phyloP scores from a whole-genome alignment of 2,113 vertebrate species.

The Pristiophorus japonicus region DNA sequence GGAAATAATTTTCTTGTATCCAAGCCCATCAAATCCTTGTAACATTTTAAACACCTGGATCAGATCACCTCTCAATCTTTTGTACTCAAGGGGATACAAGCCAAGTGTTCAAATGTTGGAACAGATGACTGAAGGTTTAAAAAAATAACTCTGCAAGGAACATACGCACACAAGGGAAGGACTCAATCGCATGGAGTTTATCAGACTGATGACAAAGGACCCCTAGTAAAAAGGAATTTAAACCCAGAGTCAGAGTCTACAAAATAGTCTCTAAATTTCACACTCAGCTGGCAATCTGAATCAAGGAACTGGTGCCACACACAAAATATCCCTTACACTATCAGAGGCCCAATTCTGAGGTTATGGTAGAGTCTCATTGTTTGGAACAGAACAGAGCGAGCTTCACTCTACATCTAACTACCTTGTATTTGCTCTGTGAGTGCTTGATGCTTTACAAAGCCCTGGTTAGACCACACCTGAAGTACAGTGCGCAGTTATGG shows the following conservation, averaged over 20 bases:
- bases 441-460: too few relatives aligned
- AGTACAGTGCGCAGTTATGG: too few relatives aligned
- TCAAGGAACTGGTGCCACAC: background rate
- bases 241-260: background rate
- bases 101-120: background rate
- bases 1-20: background rate
- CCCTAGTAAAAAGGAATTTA: background rate
- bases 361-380: background rate
- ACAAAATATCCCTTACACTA: background rate
- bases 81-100: background rate
- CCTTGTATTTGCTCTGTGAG: background rate
- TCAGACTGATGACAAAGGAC: background rate
- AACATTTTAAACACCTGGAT: background rate
- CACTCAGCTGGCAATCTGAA: background rate
- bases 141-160: background rate
- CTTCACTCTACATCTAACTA: background rate
- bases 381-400: background rate
- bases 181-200: background rate
- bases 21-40: background rate
- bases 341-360: background rate
- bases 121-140: background rate
- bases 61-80: background rate
- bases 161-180: background rate
- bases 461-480: too few relatives aligned
- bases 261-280: background rate